Conservation (phyloP, 1,140 invertebrate genomes). For the Saccostrea cuccullata region DNA sequence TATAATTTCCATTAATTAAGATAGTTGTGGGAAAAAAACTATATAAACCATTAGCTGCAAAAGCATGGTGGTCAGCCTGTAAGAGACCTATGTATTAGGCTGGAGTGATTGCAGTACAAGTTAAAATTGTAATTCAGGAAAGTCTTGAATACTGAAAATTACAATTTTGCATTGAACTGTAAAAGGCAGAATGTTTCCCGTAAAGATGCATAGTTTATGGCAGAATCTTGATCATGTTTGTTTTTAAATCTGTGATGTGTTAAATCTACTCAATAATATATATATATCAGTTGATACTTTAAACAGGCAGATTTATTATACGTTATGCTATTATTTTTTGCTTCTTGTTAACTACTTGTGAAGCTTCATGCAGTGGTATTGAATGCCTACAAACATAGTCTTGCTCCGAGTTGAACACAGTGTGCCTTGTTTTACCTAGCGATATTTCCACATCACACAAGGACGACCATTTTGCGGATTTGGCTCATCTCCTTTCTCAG, state of each 20-base stretch:
- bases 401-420: neutral
- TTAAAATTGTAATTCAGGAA: neutral
- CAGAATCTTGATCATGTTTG: too few relatives aligned
- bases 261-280: too few relatives aligned
- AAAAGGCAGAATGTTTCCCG: neutral
- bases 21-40: neutral
- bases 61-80: neutral
- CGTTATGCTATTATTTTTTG: too few relatives aligned
- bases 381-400: neutral
- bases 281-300: too few relatives aligned
- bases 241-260: too few relatives aligned
- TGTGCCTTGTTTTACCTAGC: neutral
- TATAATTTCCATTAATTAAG: too few relatives aligned
- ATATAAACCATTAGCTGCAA: neutral
- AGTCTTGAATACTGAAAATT: neutral
- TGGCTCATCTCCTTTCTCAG: constrained; percentile 76
- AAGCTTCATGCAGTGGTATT: neutral
- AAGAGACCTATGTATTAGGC: neutral
- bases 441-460: constrained; percentile 54
- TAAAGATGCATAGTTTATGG: neutral
- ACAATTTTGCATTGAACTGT: neutral
- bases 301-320: too few relatives aligned
- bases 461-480: constrained; percentile 71
- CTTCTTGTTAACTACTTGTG: too few relatives aligned
- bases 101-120: neutral